phyloP scores from a whole-genome alignment of 2,113 vertebrate genomes.

The Phasianus colchicus region DNA sequence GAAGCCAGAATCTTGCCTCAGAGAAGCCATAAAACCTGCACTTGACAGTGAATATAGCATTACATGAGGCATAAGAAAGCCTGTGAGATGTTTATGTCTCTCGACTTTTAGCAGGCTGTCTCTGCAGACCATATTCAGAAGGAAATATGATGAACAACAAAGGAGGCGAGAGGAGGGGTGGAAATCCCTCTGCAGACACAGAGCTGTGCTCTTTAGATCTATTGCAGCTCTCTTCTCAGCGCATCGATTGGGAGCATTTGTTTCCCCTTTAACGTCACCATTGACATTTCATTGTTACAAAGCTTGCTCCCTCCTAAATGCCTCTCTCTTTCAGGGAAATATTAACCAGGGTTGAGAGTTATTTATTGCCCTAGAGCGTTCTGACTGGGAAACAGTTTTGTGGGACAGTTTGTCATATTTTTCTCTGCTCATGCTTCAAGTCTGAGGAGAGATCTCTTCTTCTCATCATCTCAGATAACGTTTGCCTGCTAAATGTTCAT shows the following conservation, averaged over 20 bases:
- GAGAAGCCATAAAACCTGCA: neutral
- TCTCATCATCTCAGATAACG: neutral
- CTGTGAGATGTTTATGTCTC: neutral
- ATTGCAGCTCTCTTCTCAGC: neutral
- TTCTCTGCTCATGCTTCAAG: neutral
- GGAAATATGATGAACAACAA: neutral
- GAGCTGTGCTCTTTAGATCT: neutral
- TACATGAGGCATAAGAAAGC: neutral
- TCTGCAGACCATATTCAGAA: neutral
- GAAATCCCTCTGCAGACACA: neutral
- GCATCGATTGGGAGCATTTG: neutral
- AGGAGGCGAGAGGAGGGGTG: neutral
- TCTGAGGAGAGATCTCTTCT: neutral
- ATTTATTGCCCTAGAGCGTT: neutral
- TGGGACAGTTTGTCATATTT: neutral
- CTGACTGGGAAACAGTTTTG: neutral
- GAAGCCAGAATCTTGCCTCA: neutral
- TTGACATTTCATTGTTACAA: slow-evolving; percentile 35
- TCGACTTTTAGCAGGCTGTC: neutral
- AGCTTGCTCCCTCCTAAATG: neutral
- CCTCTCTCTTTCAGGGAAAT: neutral
- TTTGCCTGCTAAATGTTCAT: neutral
- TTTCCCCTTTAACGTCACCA: neutral
- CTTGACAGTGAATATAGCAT: neutral
- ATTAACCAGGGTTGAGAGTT: neutral